Conservation (phyloP, 2,113 vertebrate genomes). For the Pipra filicauda region DNA sequence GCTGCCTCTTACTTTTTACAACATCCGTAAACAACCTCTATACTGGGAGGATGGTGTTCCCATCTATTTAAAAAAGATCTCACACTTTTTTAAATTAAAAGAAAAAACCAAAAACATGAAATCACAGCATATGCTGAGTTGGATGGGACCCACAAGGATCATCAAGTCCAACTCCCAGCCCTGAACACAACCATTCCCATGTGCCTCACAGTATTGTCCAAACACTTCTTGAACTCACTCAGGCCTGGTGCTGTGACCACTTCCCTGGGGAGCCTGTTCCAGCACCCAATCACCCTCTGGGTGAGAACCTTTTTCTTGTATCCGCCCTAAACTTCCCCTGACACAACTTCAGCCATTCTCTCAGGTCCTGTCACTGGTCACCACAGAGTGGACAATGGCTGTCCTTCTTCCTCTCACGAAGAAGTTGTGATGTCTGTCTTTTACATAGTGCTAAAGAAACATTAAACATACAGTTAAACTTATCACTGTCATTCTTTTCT, state of each 20-base stretch:
- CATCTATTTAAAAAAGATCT: neutral
- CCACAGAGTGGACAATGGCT: neutral
- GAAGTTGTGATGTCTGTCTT: neutral
- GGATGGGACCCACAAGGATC: neutral
- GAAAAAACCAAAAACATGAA: neutral
- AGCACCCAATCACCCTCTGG: neutral
- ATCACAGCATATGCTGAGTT: neutral
- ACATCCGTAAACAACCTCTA: neutral
- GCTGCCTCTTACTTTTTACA: neutral
- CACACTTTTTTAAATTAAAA: neutral
- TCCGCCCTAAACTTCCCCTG: neutral
- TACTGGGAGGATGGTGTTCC: neutral
- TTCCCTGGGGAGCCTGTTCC: neutral
- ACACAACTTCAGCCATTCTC: neutral
- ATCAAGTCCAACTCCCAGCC: neutral
- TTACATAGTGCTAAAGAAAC: neutral
- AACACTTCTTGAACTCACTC: neutral
- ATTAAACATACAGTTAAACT: neutral
- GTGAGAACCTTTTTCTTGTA: neutral
- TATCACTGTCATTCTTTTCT: neutral
- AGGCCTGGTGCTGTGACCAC: neutral
- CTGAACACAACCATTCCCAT: neutral
- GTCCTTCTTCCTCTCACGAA: neutral
- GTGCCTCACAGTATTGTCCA: neutral
- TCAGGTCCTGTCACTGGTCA: neutral